Percentiles rank a stretch among this genome's conserved stretches.
Evolutionary conservation across 1,140 invertebrate species (phyloP).

Genomic region (Mylabris phalerata): DNA sequence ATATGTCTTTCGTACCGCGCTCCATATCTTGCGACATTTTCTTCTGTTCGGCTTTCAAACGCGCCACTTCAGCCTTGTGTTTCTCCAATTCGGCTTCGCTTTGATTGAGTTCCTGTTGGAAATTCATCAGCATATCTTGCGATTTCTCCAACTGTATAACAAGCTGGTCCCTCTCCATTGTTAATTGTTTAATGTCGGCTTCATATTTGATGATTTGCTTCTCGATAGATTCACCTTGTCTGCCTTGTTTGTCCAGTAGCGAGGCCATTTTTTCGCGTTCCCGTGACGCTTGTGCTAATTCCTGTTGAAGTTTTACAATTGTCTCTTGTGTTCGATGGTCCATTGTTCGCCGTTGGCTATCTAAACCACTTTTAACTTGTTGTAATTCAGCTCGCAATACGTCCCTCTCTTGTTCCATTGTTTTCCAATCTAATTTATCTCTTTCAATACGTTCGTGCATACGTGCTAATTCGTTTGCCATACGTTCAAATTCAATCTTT

Average conservation of each 20-base stretch:
- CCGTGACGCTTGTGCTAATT: conserved; percentile 59
- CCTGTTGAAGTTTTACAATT: conserved; percentile 59
- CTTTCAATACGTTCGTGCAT: conserved; percentile 70
- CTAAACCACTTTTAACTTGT: conserved; percentile 56
- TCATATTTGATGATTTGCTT: conserved; percentile 78
- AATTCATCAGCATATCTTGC: conserved; percentile 86
- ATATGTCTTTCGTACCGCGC: conserved; percentile 61
- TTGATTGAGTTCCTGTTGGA: conserved; percentile 80
- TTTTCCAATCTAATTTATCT: conserved; percentile 56
- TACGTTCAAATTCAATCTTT: conserved; percentile 74
- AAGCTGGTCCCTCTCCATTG: conserved; percentile 77
- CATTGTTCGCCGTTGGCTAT: conserved; percentile 56
- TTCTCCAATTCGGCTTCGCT: conserved; percentile 74
- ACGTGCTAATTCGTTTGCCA: conserved; percentile 69
- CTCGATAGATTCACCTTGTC: conserved; percentile 73
- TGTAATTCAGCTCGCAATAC: conserved; percentile 60
- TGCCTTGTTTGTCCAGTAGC: conserved; percentile 65
- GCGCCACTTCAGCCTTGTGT: conserved; percentile 70
- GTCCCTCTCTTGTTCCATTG: conserved; percentile 63
- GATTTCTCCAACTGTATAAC: conserved; percentile 85
- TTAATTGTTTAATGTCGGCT: conserved; percentile 74
- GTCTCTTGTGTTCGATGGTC: conserved; percentile 59
- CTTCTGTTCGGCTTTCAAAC: conserved; percentile 63
- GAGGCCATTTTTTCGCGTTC: conserved; percentile 67
- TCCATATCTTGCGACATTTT: conserved; percentile 61